A percentile compares a stretch with the other conserved stretches of the same genome.
phyloP scores from a whole-genome alignment of 2,888 invertebrate genomes.

The Eilema caniola region DNA sequence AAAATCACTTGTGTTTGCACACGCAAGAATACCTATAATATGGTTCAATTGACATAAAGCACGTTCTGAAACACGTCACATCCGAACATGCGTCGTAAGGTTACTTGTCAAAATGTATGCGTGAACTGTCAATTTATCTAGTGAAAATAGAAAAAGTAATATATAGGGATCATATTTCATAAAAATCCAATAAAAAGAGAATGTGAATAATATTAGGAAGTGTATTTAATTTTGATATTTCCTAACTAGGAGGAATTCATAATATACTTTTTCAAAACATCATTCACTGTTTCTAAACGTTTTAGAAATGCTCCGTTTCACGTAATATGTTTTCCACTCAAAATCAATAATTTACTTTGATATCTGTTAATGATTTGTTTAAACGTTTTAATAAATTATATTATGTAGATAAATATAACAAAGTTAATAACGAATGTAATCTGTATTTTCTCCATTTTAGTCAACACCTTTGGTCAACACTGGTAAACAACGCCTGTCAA shows the following conservation, averaged over 20 bases:
- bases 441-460: too few relatives aligned
- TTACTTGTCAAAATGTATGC: constrained; percentile 36
- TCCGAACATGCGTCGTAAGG: constrained; percentile 33
- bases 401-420: background rate
- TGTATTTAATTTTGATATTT: background rate
- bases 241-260: too few relatives aligned
- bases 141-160: background rate
- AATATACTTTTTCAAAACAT: background rate
- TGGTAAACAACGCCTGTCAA: background rate
- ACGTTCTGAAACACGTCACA: constrained; percentile 54
- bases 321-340: background rate
- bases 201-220: background rate
- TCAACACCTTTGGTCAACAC: too few relatives aligned
- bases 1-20: constrained; percentile 63
- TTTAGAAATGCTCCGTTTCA: background rate
- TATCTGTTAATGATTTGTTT: background rate
- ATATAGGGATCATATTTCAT: background rate
- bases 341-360: constrained; percentile 20
- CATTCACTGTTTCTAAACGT: constrained; percentile 9
- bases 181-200: background rate
- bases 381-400: background rate
- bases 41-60: constrained; percentile 52
- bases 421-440: too few relatives aligned
- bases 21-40: constrained; percentile 59
- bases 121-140: constrained; percentile 13